Evolutionary conservation across 2,797 vertebrate genomes (phyloP).

Genomic region (Hipposideros larvatus): DNA sequence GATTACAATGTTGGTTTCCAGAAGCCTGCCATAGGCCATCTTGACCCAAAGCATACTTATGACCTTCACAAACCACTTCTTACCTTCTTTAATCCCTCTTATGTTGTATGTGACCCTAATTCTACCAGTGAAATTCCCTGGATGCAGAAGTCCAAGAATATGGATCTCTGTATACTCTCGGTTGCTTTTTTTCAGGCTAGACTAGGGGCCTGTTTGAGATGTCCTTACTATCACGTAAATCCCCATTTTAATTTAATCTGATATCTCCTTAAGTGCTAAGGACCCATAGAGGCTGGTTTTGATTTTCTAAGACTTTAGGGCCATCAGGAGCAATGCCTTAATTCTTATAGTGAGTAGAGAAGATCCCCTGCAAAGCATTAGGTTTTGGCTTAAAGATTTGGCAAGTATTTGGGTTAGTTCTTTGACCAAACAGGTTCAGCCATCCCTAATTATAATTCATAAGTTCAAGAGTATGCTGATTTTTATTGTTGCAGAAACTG

Average conservation of each 20-base stretch:
- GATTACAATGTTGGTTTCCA: background rate
- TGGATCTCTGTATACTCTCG: background rate
- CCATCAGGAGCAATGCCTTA: background rate
- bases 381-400: conserved; percentile 41
- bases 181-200: background rate
- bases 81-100: background rate
- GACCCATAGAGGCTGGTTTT: conserved; percentile 12
- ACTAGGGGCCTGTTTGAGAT: background rate
- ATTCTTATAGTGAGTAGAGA: background rate
- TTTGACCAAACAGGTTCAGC: conserved; percentile 59
- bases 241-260: conserved; percentile 6
- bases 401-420: conserved; percentile 14
- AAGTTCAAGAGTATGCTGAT: conserved; percentile 37
- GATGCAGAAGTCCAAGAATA: background rate
- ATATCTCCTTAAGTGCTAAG: conserved; percentile 25
- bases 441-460: conserved; percentile 41
- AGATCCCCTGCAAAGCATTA: conserved; percentile 4
- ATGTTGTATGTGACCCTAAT: background rate
- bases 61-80: background rate
- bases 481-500: conserved; percentile 57
- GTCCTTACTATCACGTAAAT: background rate
- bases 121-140: background rate
- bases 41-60: background rate
- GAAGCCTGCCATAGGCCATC: background rate
- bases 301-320: background rate